A percentile compares a stretch with the other conserved stretches of the same genome.
These are phyloP conservation scores for Diorhabda elongata DNA, from an alignment of 1,140 invertebrate species.

Conservation along the genomic window DNA sequence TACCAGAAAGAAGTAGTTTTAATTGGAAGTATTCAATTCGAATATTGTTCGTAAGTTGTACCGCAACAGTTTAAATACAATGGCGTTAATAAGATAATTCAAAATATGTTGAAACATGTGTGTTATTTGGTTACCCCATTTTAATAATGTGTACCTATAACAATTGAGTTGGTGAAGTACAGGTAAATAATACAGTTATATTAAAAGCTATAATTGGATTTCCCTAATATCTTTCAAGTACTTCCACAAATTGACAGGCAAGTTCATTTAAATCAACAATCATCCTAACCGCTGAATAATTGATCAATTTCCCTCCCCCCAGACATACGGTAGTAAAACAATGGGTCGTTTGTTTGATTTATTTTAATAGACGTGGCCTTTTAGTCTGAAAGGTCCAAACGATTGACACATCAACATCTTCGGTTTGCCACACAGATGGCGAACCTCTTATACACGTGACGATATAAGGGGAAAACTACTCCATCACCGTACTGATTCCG, in stretches of 20 bases:
- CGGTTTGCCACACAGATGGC: slow-evolving; percentile 12
- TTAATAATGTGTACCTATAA: no score
- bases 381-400: neutral
- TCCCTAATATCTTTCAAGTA: neutral
- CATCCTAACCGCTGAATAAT: neutral
- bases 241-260: neutral
- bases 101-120: no score
- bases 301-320: neutral
- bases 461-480: neutral
- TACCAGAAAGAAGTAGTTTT: no score
- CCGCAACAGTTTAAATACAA: no score
- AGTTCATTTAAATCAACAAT: neutral
- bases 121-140: no score
- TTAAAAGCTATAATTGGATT: neutral
- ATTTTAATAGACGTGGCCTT: neutral
- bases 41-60: no score
- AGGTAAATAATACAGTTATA: no score
- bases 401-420: slow-evolving; percentile 1
- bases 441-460: slow-evolving; percentile 17
- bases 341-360: neutral
- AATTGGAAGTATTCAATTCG: no score
- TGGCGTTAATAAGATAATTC: no score
- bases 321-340: neutral
- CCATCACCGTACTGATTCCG: no score
- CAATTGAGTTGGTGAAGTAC: no score